These are phyloP conservation scores for Rafetus swinhoei DNA, from an alignment of 2,113 vertebrate species.

Conservation along the genomic window DNA sequence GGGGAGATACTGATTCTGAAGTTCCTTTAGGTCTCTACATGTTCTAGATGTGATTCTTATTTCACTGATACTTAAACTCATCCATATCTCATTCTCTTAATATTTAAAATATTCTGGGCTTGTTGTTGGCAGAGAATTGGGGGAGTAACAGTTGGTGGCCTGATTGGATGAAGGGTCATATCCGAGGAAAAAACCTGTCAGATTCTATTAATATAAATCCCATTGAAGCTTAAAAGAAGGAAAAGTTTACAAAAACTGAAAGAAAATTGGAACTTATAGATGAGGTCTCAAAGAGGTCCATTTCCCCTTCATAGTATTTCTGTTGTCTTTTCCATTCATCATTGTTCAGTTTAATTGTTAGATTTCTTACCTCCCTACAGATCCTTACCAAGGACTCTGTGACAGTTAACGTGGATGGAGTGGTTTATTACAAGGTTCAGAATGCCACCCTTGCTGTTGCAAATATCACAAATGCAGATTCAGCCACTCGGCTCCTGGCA, in stretches of 20 bases:
- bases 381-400: conserved; percentile 97
- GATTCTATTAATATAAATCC: not conserved
- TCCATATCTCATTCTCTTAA: too few species aligned
- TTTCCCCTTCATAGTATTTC: not conserved
- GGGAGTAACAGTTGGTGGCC: not conserved
- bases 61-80: too few species aligned
- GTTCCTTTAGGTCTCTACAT: too few species aligned
- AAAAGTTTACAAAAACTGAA: not conserved
- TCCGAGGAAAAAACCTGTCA: not conserved
- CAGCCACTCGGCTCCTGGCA: conserved; percentile 91
- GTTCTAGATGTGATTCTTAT: too few species aligned
- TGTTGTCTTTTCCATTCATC: not conserved
- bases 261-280: not conserved
- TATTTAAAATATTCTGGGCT: not conserved
- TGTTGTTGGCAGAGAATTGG: not conserved
- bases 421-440: conserved; percentile 97
- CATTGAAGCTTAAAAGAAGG: not conserved
- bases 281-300: not conserved
- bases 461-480: conserved; percentile 94
- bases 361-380: conserved; percentile 64
- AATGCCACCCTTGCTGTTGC: conserved; percentile 92
- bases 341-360: not conserved
- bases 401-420: conserved; percentile 92
- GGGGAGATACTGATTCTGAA: too few species aligned
- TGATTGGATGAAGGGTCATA: not conserved